A percentile compares a stretch with the other conserved stretches of the same genome.
These are phyloP conservation scores for Eupithecia inturbata DNA, from an alignment of 2,888 invertebrate species.

Conservation along the genomic window DNA sequence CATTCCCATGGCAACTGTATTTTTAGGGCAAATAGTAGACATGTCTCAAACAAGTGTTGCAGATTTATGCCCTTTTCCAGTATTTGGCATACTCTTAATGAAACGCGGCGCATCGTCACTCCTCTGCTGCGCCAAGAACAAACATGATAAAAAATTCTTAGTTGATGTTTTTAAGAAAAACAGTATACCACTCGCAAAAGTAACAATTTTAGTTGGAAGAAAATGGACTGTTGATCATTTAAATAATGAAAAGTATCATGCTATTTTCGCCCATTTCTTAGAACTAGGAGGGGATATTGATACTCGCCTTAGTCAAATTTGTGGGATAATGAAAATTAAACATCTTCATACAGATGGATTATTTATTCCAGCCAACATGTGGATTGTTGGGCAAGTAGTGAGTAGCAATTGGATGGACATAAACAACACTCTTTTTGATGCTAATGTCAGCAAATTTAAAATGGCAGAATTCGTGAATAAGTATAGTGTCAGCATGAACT, in stretches of 20 bases:
- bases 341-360: slow-evolving; percentile 74
- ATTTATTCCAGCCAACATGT: slow-evolving; percentile 80
- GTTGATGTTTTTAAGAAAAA: slow-evolving; percentile 71
- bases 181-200: slow-evolving; percentile 63
- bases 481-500: slow-evolving; percentile 85
- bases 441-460: slow-evolving; percentile 80
- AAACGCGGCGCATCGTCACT: slow-evolving; percentile 76
- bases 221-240: slow-evolving; percentile 60
- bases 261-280: slow-evolving; percentile 82
- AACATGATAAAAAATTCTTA: slow-evolving; percentile 72
- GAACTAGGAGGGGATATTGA: slow-evolving; percentile 84
- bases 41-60: slow-evolving; percentile 70
- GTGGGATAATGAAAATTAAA: slow-evolving; percentile 57
- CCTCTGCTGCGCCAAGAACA: slow-evolving; percentile 71
- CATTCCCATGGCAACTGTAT: slow-evolving; percentile 66
- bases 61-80: slow-evolving; percentile 86
- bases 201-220: slow-evolving; percentile 68
- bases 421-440: slow-evolving; percentile 83
- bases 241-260: slow-evolving; percentile 73
- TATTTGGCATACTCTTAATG: slow-evolving; percentile 85
- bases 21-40: slow-evolving; percentile 68
- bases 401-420: slow-evolving; percentile 84
- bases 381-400: slow-evolving; percentile 84
- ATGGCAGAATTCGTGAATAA: slow-evolving; percentile 84
- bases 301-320: slow-evolving; percentile 58